Base-by-base conservation (phyloP, 1,140 invertebrate species). In the Drosophila elegans region DNA sequence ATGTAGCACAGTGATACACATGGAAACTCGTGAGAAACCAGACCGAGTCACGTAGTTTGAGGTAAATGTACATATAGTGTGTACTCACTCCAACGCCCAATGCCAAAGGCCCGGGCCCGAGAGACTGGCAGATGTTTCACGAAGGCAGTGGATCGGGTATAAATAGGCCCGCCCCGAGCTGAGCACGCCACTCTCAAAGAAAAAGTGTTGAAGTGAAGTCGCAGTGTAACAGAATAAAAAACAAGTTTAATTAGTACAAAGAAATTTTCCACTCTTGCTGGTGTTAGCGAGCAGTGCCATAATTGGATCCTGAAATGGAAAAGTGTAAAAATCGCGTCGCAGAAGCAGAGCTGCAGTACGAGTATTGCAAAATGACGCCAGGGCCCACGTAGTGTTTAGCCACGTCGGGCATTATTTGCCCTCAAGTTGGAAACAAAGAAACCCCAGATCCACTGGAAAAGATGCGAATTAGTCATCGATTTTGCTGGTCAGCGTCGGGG, bases 361-460 rank as follows among this genome's bases (percentile, higher is more conserved):
- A 67, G 12, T 61, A 41, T 71, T 62, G 69, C 72, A 73, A 55
- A 57, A 72, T 77, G 67, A 60, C 48, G 53, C 41, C 62, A 49
- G 71, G 71, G 38, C 84, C 77, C 34, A 77, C 78, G 67, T 80
- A 89, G 68, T 76, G 41, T 59, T 62, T 39, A 25, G 21, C 34
- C 9, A 59, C 51, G 48, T 52, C 42, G 42, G 51, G 66, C 63
- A 49, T 36, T 62, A 2, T 81, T 63, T 69, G 64, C 69, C 72
- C 49, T 72, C 51, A 64, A 60, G 39, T 77, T 69, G 74, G 64
- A 77, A 77, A 77, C 80, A 86, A 86, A 80, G 75, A 83, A 89
- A 80, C 76, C 48, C 76, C 48, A 79, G 72, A 73, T 51, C n/a
- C 49, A 13, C 25, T 77, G 55, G 29, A 45, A 67, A 68, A 48